Evolutionary conservation across 2,888 invertebrate genomes (phyloP).

Genomic region (Salpingus planirostris): DNA sequence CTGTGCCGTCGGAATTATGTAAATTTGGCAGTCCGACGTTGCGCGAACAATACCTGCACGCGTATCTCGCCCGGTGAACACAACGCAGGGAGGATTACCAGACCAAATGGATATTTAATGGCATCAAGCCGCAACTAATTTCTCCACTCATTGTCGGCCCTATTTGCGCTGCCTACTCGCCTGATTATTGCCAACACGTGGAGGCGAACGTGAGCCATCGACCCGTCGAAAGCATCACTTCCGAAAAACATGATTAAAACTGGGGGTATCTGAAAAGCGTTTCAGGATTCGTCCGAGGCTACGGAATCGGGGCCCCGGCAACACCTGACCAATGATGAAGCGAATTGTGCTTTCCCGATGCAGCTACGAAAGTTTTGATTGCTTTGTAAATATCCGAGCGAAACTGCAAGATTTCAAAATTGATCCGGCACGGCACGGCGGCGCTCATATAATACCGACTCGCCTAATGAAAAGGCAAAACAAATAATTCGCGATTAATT

Average conservation of each 20-base stretch:
- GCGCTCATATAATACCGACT: no score
- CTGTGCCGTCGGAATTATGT: neutral
- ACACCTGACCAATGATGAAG: neutral
- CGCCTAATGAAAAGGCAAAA: constrained; percentile 7
- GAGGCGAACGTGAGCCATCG: neutral
- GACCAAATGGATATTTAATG: constrained; percentile 1
- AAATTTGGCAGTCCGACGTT: neutral
- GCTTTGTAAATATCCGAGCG: neutral
- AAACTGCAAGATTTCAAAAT: constrained; percentile 4
- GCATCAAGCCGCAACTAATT: neutral
- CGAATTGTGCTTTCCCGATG: constrained; percentile 1
- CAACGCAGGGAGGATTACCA: neutral
- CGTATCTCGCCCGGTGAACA: no score
- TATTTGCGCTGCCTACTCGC: neutral
- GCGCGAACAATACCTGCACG: neutral
- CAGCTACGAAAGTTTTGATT: constrained; percentile 2
- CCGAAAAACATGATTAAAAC: no score
- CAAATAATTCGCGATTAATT: constrained; percentile 13
- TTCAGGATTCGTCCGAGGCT: no score
- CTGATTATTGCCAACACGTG: neutral
- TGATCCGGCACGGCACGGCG: no score
- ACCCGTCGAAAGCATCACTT: no score
- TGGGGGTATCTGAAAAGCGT: no score
- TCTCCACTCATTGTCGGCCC: neutral
- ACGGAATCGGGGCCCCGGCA: no score